Evolutionary conservation across 2,797 vertebrate species (phyloP).

Genomic region (Argya squamiceps): DNA sequence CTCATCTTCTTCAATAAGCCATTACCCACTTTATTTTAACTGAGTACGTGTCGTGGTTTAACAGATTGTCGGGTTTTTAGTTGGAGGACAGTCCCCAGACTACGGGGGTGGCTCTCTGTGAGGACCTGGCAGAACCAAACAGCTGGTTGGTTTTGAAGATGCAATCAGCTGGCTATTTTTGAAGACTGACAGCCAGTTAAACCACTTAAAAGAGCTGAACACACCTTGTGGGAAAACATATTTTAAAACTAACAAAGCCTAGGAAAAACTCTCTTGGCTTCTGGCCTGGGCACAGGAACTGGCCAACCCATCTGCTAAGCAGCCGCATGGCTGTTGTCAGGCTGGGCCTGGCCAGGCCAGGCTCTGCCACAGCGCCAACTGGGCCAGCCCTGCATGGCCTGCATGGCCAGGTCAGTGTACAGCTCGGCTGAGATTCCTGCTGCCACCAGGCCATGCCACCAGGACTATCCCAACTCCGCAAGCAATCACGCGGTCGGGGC

Average conservation of each 20-base stretch:
- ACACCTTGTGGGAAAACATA: not conserved
- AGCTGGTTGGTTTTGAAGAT: not conserved
- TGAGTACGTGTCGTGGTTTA: not conserved
- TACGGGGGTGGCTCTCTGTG: not conserved
- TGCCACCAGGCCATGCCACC: not conserved
- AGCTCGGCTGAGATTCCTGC: not conserved
- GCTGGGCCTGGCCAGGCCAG: not conserved
- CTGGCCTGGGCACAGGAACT: not conserved
- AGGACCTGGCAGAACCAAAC: not conserved
- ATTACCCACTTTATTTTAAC: not conserved
- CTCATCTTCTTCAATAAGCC: not conserved
- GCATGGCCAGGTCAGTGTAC: accelerated
- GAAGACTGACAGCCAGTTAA: not conserved
- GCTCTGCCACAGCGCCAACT: not conserved
- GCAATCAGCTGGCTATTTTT: not conserved
- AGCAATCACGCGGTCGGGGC: accelerated
- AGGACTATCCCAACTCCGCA: not conserved
- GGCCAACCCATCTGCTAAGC: accelerated
- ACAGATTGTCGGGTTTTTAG: not conserved
- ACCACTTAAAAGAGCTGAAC: not conserved
- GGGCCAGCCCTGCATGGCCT: not conserved
- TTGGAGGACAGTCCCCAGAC: not conserved
- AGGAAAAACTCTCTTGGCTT: not conserved
- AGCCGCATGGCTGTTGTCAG: not conserved
- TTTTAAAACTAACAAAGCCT: not conserved